phyloP scores from a whole-genome alignment of 2,797 vertebrate species.

The Eleutherodactylus coqui region DNA sequence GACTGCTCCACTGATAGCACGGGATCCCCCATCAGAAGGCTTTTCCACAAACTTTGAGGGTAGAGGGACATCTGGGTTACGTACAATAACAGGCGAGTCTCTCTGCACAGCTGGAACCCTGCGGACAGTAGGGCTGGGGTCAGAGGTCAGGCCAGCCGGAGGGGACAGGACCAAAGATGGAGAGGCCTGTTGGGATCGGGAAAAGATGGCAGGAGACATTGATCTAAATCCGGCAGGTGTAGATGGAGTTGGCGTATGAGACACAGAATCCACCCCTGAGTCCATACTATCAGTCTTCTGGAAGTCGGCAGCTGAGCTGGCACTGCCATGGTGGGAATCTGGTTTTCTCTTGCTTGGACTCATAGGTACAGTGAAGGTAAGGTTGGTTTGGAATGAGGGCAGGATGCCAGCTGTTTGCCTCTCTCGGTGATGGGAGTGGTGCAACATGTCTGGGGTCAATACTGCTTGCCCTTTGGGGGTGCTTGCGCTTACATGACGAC shows the following conservation, averaged over 20 bases:
- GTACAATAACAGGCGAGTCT: conserved; percentile 90
- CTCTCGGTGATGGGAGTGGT: conserved; percentile 78
- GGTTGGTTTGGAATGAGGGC: conserved; percentile 84
- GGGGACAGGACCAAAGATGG: conserved; percentile 88
- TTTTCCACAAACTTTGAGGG: conserved; percentile 75
- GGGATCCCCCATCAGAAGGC: conserved; percentile 58
- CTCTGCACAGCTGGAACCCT: conserved; percentile 81
- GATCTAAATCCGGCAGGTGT: conserved; percentile 72
- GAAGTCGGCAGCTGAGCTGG: conserved; percentile 79
- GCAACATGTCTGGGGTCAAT: conserved; percentile 74
- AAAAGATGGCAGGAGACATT: conserved; percentile 74
- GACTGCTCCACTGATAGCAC: conserved; percentile 29
- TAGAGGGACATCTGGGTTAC: conserved; percentile 88
- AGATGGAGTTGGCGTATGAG: conserved; percentile 79
- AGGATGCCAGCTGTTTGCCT: conserved; percentile 81
- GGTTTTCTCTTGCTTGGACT: conserved; percentile 88
- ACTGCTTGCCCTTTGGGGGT: conserved; percentile 74
- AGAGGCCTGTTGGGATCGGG: conserved; percentile 79
- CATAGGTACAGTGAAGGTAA: conserved; percentile 91
- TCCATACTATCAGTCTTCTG: conserved; percentile 75
- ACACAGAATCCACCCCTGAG: conserved; percentile 80
- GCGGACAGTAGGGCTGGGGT: conserved; percentile 79
- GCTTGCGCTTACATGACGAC: conserved; percentile 81
- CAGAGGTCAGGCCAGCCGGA: conserved; percentile 82
- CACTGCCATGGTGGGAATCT: conserved; percentile 78